These are phyloP conservation scores for Molanna angustata DNA, from an alignment of 2,888 invertebrate species.

Conservation along the genomic window DNA sequence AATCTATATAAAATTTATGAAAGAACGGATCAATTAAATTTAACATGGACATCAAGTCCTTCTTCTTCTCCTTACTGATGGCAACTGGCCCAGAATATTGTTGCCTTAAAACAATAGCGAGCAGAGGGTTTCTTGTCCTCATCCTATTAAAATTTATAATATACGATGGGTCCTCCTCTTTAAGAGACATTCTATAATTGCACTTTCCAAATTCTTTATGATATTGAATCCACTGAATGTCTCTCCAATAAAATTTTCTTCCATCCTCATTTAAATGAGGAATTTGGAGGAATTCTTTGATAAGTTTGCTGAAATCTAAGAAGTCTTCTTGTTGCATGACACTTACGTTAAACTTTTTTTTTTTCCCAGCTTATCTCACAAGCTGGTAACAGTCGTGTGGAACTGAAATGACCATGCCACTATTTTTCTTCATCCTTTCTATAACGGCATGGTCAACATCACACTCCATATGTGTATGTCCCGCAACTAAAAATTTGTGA, in stretches of 20 bases:
- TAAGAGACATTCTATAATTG: conserved; percentile 1
- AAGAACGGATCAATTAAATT: conserved; percentile 1
- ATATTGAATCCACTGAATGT: conserved; percentile 2
- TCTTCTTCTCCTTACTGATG: not conserved
- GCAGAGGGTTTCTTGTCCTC: not conserved
- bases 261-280: not conserved
- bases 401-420: not conserved
- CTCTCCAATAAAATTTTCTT: not conserved
- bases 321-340: conserved; percentile 1
- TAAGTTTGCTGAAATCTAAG: not conserved
- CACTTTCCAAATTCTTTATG: conserved; percentile 1
- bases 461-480: conserved; percentile 20
- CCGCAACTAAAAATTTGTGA: conserved; percentile 20
- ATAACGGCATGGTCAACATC: conserved; percentile 8
- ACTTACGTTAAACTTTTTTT: not conserved
- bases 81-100: conserved; percentile 1
- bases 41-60: not conserved
- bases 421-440: conserved; percentile 7
- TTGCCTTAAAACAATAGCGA: not conserved
- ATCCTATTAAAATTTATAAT: not conserved
- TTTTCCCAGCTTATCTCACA: conserved; percentile 9
- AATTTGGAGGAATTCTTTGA: conserved; percentile 1
- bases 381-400: conserved; percentile 21
- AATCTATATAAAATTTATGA: conserved; percentile 3
- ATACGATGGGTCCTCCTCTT: conserved; percentile 2